These are phyloP conservation scores for Nymphalis urticae DNA, from an alignment of 2,888 invertebrate genomes.

Conservation along the genomic window DNA sequence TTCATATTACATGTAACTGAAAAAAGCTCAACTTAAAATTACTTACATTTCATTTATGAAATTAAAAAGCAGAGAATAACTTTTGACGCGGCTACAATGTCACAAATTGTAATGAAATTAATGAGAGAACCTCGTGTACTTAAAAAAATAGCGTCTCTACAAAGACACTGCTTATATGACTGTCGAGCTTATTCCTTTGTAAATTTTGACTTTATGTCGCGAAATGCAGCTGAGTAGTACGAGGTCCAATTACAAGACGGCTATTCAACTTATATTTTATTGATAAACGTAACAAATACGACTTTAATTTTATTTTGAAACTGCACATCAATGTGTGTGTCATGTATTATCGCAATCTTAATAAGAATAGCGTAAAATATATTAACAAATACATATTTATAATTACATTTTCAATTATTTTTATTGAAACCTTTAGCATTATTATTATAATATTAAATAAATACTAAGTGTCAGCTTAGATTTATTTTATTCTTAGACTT, in stretches of 20 bases:
- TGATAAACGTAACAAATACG: too few relatives aligned
- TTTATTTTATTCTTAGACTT: too few relatives aligned
- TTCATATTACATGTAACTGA: not conserved
- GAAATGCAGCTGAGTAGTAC: not conserved
- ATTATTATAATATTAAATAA: too few relatives aligned
- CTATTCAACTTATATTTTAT: not conserved
- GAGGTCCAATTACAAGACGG: not conserved
- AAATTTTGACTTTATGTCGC: constrained; percentile 18
- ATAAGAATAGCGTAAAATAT: too few relatives aligned
- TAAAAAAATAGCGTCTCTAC: constrained; percentile 2
- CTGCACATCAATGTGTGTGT: too few relatives aligned
- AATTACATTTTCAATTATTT: too few relatives aligned
- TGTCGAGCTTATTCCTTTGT: constrained; percentile 14
- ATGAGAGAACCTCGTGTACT: not conserved
- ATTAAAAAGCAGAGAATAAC: constrained; percentile 9
- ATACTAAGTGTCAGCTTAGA: too few relatives aligned
- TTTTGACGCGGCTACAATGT: not conserved
- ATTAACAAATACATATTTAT: too few relatives aligned
- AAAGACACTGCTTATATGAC: constrained; percentile 11
- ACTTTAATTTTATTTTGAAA: too few relatives aligned
- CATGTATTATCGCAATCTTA: too few relatives aligned
- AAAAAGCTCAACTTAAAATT: not conserved
- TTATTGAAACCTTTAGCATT: too few relatives aligned
- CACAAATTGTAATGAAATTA: constrained; percentile 7
- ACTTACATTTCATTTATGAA: not conserved